A percentile compares a stretch with the other conserved stretches of the same genome.
These are phyloP conservation scores for Tamandua tetradactyla DNA, from an alignment of 2,797 vertebrate species.

Conservation along the genomic window DNA sequence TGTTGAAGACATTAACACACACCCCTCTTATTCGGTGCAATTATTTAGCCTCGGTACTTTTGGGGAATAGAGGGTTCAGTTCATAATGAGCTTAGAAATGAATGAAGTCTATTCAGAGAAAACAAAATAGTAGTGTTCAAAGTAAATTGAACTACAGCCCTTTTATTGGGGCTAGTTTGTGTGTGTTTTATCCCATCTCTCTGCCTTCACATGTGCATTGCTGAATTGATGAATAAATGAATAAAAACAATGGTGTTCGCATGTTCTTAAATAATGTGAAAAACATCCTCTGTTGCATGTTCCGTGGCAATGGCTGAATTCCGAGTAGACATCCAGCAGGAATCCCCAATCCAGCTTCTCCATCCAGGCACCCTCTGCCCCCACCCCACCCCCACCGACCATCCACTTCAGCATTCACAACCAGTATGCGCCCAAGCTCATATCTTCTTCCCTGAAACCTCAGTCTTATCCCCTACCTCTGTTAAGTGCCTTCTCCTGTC, in stretches of 20 bases:
- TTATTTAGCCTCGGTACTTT: neutral
- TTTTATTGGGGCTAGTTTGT: neutral
- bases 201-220: neutral
- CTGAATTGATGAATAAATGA: neutral
- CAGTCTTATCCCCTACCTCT: neutral
- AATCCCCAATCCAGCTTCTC: neutral
- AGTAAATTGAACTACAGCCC: neutral
- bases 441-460: neutral
- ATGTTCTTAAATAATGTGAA: neutral
- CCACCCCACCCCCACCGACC: too few relatives aligned
- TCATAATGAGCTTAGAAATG: neutral
- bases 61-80: neutral
- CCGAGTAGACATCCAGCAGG: neutral
- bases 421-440: neutral
- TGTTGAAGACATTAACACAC: neutral
- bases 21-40: too few relatives aligned
- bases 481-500: neutral
- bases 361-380: too few relatives aligned
- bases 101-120: neutral
- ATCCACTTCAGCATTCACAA: neutral
- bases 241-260: neutral
- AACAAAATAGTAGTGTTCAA: neutral
- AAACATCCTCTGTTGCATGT: neutral
- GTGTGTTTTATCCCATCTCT: neutral
- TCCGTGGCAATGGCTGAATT: neutral